Percentiles rank a stretch among this genome's conserved stretches.
Conservation (phyloP, 2,113 vertebrate species). For the Nanger granti region DNA sequence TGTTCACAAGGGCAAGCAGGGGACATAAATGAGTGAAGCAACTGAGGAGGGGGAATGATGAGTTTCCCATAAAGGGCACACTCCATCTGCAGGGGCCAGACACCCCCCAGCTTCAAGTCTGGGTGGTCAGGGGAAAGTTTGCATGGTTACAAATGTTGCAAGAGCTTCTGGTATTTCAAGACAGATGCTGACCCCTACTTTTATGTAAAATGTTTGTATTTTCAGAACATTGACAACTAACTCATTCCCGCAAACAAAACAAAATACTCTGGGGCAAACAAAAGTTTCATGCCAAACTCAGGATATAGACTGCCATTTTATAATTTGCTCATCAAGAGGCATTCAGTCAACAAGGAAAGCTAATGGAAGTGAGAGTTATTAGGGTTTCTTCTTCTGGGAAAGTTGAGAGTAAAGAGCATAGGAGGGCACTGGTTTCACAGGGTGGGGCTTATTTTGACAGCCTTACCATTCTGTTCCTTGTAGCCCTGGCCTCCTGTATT, state of each 20-base stretch:
- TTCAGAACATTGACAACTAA: background rate
- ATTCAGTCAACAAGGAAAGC: background rate
- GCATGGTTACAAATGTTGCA: background rate
- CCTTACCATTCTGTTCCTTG: background rate
- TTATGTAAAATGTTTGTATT: background rate
- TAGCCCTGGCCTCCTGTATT: background rate
- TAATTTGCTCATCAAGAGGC: background rate
- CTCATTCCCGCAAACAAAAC: background rate
- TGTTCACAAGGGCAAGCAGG: background rate
- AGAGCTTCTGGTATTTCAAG: background rate
- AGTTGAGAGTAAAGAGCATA: background rate
- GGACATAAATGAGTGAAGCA: background rate
- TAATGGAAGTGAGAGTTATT: background rate
- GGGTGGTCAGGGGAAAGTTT: background rate
- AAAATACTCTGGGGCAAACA: background rate
- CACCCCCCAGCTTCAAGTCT: background rate
- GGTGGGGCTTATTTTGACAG: background rate
- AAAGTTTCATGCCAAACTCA: background rate
- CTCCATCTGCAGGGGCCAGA: background rate
- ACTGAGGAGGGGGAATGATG: accelerated
- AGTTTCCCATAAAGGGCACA: background rate
- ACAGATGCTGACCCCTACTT: background rate
- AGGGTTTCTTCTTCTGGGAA: background rate
- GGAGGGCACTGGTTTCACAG: background rate
- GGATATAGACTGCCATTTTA: background rate